phyloP scores from a whole-genome alignment of 2,113 vertebrate species.

The Malaclemys terrapin region DNA sequence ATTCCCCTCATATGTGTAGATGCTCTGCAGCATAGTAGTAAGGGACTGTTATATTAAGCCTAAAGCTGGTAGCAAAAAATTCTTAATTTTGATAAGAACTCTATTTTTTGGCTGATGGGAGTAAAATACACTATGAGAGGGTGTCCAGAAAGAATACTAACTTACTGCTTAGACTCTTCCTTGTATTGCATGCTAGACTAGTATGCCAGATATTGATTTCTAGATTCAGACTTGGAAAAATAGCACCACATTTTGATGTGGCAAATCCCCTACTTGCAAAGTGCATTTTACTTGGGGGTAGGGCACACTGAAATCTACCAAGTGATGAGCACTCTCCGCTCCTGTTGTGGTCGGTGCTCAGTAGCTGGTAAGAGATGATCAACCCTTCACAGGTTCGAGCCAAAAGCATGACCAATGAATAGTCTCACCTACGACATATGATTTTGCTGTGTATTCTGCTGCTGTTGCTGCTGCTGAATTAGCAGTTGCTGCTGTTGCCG shows the following conservation, averaged over 20 bases:
- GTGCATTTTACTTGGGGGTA: neutral
- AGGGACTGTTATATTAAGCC: neutral
- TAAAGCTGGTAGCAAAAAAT: neutral
- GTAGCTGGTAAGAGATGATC: rapidly evolving
- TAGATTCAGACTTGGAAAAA: neutral
- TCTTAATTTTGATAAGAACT: neutral
- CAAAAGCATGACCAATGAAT: slow-evolving; percentile 64
- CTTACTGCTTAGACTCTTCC: neutral
- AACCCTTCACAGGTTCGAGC: neutral
- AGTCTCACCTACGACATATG: slow-evolving; percentile 98
- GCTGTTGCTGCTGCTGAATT: slow-evolving; percentile 92
- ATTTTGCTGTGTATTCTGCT: slow-evolving; percentile 92
- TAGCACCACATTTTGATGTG: neutral
- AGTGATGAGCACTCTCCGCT: neutral
- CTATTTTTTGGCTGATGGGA: neutral
- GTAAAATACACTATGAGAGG: neutral
- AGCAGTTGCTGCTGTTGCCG: slow-evolving; percentile 97
- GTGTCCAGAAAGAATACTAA: neutral
- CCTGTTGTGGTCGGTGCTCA: neutral
- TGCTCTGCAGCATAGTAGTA: neutral
- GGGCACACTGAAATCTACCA: neutral
- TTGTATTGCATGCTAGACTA: neutral
- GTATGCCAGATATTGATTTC: neutral
- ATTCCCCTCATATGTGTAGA: neutral
- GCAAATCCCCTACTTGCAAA: neutral